phyloP scores from a whole-genome alignment of 2,113 vertebrate species.

The Bos taurus region DNA sequence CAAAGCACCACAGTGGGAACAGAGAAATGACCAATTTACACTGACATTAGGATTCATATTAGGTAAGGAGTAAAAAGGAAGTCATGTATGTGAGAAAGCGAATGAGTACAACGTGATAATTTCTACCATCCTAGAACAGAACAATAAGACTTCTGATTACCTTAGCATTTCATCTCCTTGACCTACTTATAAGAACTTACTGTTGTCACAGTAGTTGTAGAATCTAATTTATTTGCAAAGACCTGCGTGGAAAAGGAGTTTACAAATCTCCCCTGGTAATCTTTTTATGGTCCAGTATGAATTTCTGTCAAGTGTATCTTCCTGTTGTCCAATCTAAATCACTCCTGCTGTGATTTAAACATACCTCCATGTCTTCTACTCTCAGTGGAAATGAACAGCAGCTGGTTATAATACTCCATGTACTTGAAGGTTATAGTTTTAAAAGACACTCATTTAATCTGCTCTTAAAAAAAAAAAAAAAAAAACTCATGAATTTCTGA shows the following conservation, averaged over 20 bases:
- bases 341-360: constrained; percentile 39
- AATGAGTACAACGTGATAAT: not conserved
- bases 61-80: not conserved
- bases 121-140: not conserved
- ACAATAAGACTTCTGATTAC: not conserved
- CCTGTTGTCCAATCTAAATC: constrained; percentile 13
- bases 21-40: not conserved
- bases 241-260: not conserved
- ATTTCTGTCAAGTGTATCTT: constrained; percentile 27
- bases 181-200: not conserved
- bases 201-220: not conserved
- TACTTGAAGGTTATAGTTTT: constrained; percentile 16
- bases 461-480: not conserved
- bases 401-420: not conserved
- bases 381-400: constrained; percentile 30
- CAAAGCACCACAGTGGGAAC: not conserved
- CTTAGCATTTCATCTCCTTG: not conserved
- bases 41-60: not conserved
- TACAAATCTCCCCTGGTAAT: not conserved
- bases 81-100: not conserved
- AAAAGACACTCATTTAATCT: not conserved
- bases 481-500: not conserved
- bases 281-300: not conserved
- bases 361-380: not conserved
- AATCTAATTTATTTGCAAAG: constrained; percentile 27